These are phyloP conservation scores for Ibidorhyncha struthersii DNA, from an alignment of 2,113 vertebrate species.

Conservation along the genomic window DNA sequence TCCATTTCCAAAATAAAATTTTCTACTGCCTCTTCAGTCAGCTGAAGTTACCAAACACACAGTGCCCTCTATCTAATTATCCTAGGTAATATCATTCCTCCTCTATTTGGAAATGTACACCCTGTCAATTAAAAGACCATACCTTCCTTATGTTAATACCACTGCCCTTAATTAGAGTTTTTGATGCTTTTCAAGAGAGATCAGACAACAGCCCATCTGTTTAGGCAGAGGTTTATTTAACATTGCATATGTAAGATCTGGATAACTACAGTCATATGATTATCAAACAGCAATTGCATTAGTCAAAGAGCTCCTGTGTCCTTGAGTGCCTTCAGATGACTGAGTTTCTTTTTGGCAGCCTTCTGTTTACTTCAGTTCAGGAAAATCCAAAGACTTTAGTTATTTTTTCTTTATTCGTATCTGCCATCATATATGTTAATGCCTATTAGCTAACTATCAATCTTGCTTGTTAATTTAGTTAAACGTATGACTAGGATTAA, in stretches of 20 bases:
- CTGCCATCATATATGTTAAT: background rate
- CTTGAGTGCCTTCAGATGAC: background rate
- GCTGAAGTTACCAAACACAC: background rate
- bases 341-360: background rate
- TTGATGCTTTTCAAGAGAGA: background rate
- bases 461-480: background rate
- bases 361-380: background rate
- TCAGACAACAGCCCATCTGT: constrained; percentile 36
- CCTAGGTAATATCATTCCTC: background rate
- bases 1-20: background rate
- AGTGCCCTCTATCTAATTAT: background rate
- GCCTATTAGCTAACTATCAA: background rate
- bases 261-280: background rate
- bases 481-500: background rate
- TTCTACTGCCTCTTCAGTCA: background rate
- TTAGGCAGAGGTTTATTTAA: constrained; percentile 46
- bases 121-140: constrained; percentile 18
- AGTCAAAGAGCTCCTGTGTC: background rate
- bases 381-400: background rate
- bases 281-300: background rate
- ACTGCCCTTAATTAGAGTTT: constrained; percentile 32
- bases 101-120: background rate
- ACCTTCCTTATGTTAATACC: constrained; percentile 6
- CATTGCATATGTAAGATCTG: background rate
- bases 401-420: background rate